These are phyloP conservation scores for Romanomermis culicivorax DNA, from an alignment of 2,888 invertebrate species.

Conservation along the genomic window DNA sequence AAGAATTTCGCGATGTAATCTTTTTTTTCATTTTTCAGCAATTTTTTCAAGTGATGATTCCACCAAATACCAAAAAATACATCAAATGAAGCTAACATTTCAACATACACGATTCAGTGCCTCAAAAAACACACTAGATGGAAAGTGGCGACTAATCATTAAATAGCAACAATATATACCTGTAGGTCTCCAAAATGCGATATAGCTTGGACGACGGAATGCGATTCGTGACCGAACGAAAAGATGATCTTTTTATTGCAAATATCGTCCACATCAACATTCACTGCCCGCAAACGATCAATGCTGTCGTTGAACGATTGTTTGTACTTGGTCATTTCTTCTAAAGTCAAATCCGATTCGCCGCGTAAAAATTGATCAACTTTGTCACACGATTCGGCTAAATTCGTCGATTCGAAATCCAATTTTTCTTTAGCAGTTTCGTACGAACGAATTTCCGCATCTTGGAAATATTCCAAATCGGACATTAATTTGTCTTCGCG, in stretches of 20 bases:
- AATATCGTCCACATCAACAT: constrained; percentile 48
- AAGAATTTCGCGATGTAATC: no score
- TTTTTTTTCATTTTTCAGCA: no score
- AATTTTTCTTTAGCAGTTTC: constrained; percentile 72
- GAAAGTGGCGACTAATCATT: no score
- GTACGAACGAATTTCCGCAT: constrained; percentile 55
- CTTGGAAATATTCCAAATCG: constrained; percentile 60
- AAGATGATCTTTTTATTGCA: constrained; percentile 35
- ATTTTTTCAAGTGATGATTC: no score
- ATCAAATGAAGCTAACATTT: no score
- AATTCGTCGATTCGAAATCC: constrained; percentile 54
- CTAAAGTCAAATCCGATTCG: constrained; percentile 41
- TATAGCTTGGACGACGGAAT: constrained; percentile 51
- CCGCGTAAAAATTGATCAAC: constrained; percentile 44
- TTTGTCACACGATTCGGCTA: constrained; percentile 56
- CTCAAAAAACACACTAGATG: no score
- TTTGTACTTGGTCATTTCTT: constrained; percentile 74
- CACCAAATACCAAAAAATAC: no score
- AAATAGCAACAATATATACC: no score
- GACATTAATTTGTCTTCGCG: constrained; percentile 40
- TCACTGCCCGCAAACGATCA: constrained; percentile 75
- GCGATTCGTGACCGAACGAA: constrained; percentile 70
- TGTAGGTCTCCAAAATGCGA: constrained; percentile 72
- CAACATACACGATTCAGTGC: no score
- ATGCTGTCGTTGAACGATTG: constrained; percentile 85